A percentile compares a stretch with the other conserved stretches of the same genome.
Evolutionary conservation across 2,888 invertebrate species (phyloP).

Genomic region (Callimorpha dominula): DNA sequence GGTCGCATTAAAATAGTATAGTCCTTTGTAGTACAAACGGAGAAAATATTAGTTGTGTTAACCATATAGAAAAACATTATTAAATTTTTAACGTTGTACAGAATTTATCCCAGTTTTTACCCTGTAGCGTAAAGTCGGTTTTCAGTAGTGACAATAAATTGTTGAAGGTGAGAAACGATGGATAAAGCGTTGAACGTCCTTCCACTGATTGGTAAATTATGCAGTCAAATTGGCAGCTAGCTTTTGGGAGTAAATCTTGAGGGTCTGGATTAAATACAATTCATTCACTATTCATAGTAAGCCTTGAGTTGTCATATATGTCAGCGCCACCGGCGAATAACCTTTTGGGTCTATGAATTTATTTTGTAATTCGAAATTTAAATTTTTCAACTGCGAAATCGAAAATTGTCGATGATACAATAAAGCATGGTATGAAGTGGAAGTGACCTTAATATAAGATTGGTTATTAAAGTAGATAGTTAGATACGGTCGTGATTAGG

Average conservation of each 20-base stretch:
- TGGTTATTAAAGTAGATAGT: conserved; percentile 52
- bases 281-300: not conserved
- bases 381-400: not conserved
- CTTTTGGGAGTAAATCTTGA: not conserved
- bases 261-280: not conserved
- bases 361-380: not conserved
- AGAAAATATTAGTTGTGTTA: not conserved
- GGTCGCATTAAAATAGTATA: not conserved
- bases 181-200: not conserved
- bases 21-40: not conserved
- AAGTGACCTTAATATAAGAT: conserved; percentile 45
- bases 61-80: not conserved
- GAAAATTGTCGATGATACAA: not conserved
- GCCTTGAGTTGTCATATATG: not conserved
- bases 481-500: conserved; percentile 58
- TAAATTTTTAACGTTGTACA: not conserved
- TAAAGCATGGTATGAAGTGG: conserved; percentile 31
- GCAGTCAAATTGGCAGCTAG: not conserved
- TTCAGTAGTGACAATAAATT: not conserved
- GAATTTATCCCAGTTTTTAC: not conserved
- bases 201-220: not conserved
- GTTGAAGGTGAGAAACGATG: not conserved
- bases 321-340: not conserved
- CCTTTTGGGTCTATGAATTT: not conserved
- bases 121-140: not conserved